Evolutionary conservation across 2,113 vertebrate species (phyloP).

Genomic region (Ibidorhyncha struthersii): DNA sequence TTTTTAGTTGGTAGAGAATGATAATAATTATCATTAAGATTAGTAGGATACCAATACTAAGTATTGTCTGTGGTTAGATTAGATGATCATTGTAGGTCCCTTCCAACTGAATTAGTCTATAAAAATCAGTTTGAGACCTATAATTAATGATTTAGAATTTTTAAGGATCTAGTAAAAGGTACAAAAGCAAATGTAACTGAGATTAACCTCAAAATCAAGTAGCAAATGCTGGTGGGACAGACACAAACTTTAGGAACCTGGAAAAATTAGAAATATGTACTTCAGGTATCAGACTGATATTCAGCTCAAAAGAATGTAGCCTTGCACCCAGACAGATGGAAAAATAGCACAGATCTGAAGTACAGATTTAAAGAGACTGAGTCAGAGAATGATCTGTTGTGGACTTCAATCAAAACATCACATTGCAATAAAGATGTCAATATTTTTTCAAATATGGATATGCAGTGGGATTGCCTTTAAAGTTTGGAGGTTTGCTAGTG

Average conservation of each 20-base stretch:
- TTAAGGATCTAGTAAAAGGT: neutral
- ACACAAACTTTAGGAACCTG: neutral
- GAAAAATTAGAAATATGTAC: neutral
- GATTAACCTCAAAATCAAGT: neutral
- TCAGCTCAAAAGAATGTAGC: neutral
- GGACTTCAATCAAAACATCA: neutral
- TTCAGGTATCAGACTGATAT: neutral
- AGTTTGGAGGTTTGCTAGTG: neutral
- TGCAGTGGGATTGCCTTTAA: neutral
- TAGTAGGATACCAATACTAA: neutral
- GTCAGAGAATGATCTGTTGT: neutral
- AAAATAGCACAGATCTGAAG: neutral
- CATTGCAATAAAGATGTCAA: accelerated
- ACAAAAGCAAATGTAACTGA: neutral
- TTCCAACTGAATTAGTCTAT: neutral
- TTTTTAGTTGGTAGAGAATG: neutral
- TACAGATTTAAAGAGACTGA: neutral
- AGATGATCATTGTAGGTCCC: neutral
- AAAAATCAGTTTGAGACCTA: neutral
- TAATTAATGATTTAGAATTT: neutral
- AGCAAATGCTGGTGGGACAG: neutral
- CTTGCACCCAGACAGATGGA: neutral
- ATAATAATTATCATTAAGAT: no score
- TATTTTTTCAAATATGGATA: accelerated
- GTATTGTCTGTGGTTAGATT: neutral